A percentile compares a stretch with the other conserved stretches of the same genome.
phyloP scores from a whole-genome alignment of 2,113 vertebrate genomes.

The Anser cygnoides region DNA sequence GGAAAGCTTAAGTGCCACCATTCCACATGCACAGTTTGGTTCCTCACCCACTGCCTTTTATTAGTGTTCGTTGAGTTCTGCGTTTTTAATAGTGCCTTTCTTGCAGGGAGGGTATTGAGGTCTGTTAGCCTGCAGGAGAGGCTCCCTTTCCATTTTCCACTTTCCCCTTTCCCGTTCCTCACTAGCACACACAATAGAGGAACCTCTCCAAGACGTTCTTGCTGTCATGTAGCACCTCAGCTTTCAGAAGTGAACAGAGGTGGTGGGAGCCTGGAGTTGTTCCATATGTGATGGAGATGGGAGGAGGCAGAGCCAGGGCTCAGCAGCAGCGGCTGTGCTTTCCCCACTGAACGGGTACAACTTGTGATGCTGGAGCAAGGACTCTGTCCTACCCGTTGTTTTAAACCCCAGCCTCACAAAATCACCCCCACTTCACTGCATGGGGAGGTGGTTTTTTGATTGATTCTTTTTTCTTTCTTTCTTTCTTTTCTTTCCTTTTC shows the following conservation, averaged over 20 bases:
- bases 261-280: neutral
- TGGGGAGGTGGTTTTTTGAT: neutral
- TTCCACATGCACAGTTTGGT: neutral
- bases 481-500: neutral
- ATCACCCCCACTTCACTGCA: neutral
- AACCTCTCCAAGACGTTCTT: neutral
- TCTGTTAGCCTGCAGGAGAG: neutral
- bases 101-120: neutral
- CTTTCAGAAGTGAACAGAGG: neutral
- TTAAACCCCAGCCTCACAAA: neutral
- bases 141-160: neutral
- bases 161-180: neutral
- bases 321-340: neutral
- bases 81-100: neutral
- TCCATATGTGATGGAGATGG: rapidly evolving
- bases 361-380: neutral
- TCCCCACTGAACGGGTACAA: neutral
- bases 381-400: neutral
- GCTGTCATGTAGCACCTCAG: neutral
- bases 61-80: neutral
- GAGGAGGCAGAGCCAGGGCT: neutral
- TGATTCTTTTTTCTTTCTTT: neutral
- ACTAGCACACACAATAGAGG: neutral
- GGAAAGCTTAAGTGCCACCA: neutral
- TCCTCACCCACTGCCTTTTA: neutral